Conservation (phyloP, 1,140 invertebrate genomes). For the Branchinecta lindahli region DNA sequence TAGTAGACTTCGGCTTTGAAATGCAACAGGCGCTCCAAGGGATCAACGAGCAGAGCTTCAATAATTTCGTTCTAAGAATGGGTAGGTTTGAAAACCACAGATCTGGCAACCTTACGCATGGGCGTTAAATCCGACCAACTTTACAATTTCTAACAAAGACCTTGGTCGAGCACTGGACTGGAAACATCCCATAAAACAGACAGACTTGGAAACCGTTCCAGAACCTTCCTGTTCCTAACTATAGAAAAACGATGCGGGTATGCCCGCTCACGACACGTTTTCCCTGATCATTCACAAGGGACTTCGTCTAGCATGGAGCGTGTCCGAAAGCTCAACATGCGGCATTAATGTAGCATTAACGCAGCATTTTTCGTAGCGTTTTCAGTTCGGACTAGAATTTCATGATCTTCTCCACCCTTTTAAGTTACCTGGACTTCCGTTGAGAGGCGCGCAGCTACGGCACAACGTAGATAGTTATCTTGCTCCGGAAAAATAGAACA, state of each 20-base stretch:
- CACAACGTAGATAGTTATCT: neutral
- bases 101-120: too few species aligned
- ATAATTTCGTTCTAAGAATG: constrained; percentile 85
- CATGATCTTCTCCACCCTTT: neutral
- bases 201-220: too few species aligned
- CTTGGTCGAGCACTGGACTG: neutral
- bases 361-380: too few species aligned
- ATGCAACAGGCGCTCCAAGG: constrained; percentile 70
- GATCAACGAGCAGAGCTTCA: constrained; percentile 89
- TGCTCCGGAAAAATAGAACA: constrained; percentile 13
- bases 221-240: too few species aligned
- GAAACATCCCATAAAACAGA: too few species aligned
- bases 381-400: too few species aligned
- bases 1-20: constrained; percentile 81
- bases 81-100: constrained; percentile 32
- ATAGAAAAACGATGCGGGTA: too few species aligned
- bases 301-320: too few species aligned
- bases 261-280: too few species aligned
- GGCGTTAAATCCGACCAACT: constrained; percentile 12
- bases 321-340: too few species aligned
- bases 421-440: neutral
- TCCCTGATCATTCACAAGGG: too few species aligned
- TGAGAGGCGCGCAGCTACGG: neutral
- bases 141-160: neutral
- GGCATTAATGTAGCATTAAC: too few species aligned